Conservation (phyloP, 30 jellyfish, hydroid and myxozoan species). For the Chrysaora quinquecirrha region DNA sequence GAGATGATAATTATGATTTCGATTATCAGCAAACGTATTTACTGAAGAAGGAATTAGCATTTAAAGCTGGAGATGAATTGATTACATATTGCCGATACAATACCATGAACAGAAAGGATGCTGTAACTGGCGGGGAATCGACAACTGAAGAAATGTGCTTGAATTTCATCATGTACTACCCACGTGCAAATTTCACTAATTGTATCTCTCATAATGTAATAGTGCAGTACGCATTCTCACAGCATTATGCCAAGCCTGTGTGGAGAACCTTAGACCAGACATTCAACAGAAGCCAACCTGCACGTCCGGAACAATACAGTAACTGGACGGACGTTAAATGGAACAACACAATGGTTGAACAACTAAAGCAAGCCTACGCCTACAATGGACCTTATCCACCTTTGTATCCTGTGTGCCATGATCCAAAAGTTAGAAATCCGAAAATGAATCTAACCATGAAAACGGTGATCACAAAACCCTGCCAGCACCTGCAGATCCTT, state of each 20-base stretch:
- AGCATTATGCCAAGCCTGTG: conserved; percentile 6
- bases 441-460: not conserved
- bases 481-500: too few relatives aligned
- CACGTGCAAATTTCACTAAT: conserved; percentile 27
- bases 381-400: not conserved
- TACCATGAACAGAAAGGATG: conserved; percentile 7
- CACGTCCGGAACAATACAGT: not conserved
- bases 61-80: conserved; percentile 48
- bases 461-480: not conserved
- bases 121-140: too few relatives aligned
- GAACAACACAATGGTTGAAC: conserved; percentile 6
- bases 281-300: not conserved
- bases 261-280: not conserved
- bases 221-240: not conserved
- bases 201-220: conserved; percentile 20
- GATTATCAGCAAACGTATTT: conserved; percentile 59
- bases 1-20: too few relatives aligned
- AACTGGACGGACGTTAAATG: conserved; percentile 26
- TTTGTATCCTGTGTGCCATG: not conserved
- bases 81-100: conserved; percentile 21
- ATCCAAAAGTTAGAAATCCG: not conserved
- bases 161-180: conserved; percentile 68
- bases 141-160: conserved; percentile 81
- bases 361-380: not conserved
- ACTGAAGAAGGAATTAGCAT: conserved; percentile 29